Evolutionary conservation across 2,113 vertebrate genomes (phyloP).

Genomic region (Ceyx melanurus): DNA sequence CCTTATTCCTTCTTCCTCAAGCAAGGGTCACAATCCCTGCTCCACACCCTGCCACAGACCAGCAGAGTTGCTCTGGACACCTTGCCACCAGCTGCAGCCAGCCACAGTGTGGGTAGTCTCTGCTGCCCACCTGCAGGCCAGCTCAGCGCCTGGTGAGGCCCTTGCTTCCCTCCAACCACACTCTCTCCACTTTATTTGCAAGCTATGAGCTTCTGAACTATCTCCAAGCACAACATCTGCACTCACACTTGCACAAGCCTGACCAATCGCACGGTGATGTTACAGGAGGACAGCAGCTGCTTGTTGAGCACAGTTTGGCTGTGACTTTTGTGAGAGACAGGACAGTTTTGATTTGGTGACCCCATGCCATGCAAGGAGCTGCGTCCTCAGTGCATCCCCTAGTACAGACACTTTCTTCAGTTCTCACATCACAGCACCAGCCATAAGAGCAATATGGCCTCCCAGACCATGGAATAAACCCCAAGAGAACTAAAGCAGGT

Average conservation of each 20-base stretch:
- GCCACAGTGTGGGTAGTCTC: rapidly evolving
- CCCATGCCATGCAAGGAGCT: background rate
- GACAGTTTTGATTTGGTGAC: background rate
- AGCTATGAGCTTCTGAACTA: background rate
- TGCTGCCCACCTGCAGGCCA: background rate
- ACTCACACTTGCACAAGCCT: background rate
- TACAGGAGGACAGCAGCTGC: background rate
- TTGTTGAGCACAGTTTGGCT: background rate
- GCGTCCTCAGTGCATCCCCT: background rate
- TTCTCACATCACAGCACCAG: background rate
- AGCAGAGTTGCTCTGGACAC: background rate
- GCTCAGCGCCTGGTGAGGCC: background rate
- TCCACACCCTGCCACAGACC: background rate
- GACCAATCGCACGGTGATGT: rapidly evolving
- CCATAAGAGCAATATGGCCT: background rate
- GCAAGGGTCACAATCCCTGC: background rate
- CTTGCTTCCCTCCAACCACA: background rate
- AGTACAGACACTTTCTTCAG: background rate
- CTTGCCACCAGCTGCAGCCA: background rate
- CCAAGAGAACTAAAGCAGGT: background rate
- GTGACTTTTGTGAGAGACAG: background rate
- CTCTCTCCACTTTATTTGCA: background rate
- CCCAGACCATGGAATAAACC: background rate
- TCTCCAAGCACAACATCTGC: background rate
- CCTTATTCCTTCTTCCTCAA: background rate